Percentiles rank a stretch among this genome's conserved stretches.
phyloP scores from a whole-genome alignment of 2,113 vertebrate genomes.

The Chunga burmeisteri region DNA sequence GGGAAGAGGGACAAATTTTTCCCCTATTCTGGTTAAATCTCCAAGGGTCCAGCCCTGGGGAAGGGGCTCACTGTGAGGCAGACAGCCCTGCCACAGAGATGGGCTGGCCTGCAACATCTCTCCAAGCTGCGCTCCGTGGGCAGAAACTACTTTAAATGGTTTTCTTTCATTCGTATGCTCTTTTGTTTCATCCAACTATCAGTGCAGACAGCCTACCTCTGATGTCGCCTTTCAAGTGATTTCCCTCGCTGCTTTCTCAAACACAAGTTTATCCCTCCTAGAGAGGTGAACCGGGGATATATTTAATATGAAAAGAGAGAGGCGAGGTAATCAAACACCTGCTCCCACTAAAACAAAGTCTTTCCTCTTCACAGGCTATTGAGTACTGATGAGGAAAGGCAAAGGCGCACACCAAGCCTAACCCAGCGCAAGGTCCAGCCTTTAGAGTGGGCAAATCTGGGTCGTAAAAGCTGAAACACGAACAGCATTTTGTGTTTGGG shows the following conservation, averaged over 20 bases:
- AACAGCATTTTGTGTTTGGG: fast-evolving
- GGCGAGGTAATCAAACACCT: slow-evolving; percentile 29
- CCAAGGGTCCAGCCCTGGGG: neutral
- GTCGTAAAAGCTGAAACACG: neutral
- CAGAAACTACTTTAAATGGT: neutral
- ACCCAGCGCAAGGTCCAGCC: neutral
- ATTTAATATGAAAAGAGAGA: slow-evolving; percentile 32
- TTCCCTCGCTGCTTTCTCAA: neutral
- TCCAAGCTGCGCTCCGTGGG: neutral
- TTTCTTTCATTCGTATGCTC: neutral
- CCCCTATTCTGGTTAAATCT: neutral
- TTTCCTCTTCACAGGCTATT: slow-evolving; percentile 32
- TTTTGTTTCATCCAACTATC: slow-evolving; percentile 2
- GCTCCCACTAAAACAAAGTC: slow-evolving; percentile 51
- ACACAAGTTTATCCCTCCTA: neutral
- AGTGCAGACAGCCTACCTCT: neutral
- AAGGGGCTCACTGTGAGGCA: neutral
- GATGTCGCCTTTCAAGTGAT: slow-evolving; percentile 13
- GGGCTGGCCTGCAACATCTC: neutral
- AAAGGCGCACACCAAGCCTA: neutral
- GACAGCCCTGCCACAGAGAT: neutral
- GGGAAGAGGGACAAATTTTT: neutral
- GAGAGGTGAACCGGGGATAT: slow-evolving; percentile 10
- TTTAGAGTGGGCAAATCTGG: neutral
- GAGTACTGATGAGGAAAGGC: slow-evolving; percentile 7